A percentile compares a stretch with the other conserved stretches of the same genome.
Evolutionary conservation across 2,113 vertebrate genomes (phyloP).

Genomic region (Axis porcinus): DNA sequence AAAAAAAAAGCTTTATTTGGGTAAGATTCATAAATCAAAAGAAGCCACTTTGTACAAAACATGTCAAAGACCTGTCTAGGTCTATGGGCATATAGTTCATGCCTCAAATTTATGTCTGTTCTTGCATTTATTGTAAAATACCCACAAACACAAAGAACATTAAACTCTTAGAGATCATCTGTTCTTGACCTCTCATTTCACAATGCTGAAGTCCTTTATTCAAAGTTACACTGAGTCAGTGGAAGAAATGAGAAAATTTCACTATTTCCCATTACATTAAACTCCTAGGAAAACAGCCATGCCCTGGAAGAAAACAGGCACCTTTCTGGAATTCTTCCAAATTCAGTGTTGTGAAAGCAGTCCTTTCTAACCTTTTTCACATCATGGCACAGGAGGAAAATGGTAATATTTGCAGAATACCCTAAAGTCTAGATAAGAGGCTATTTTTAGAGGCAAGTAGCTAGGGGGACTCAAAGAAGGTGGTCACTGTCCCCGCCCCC

Average conservation of each 20-base stretch:
- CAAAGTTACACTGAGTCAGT: not conserved
- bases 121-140: not conserved
- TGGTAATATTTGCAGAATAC: not conserved
- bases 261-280: not conserved
- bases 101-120: not conserved
- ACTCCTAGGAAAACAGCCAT: not conserved
- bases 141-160: constrained; percentile 15
- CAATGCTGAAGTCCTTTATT: not conserved
- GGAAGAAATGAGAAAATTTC: not conserved
- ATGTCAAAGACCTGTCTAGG: not conserved
- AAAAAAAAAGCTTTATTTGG: not conserved
- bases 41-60: not conserved
- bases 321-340: not conserved
- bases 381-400: not conserved
- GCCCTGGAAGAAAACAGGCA: not conserved
- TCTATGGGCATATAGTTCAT: not conserved
- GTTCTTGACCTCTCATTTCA: not conserved
- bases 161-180: not conserved
- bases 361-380: not conserved
- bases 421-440: not conserved
- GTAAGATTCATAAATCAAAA: not conserved
- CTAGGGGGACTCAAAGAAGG: too few species aligned
- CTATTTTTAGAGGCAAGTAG: not conserved
- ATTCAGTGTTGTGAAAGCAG: not conserved
- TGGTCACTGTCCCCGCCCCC: too few species aligned